Base-by-base conservation (phyloP, 2,113 vertebrate genomes). In the Anhinga rufa region DNA sequence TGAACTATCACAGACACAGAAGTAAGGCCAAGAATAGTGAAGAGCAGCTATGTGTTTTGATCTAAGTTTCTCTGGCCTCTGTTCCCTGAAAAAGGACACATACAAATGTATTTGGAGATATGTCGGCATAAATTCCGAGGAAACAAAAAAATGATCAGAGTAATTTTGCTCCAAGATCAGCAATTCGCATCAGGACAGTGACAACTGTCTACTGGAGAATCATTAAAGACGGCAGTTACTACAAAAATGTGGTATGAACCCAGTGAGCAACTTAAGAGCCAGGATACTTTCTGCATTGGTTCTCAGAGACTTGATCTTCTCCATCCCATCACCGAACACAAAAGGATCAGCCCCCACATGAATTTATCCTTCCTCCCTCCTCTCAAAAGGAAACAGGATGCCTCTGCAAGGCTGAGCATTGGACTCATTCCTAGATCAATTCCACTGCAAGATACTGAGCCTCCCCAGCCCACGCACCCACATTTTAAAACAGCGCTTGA, bases 391-490 rank as follows among this genome's bases (percentile, higher is more conserved):
- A 86, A 88, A 82, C 82, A 93, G 82, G 88, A 94, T 90, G 77
- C 82, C 72, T 91, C 86, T 82, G 90, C 75, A 90, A 85, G 62
- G 71, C 92, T 69, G n/a, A 94, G 90, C 70, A 48, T n/a, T 70
- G 95, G 88, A 71, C 38, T 83, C 91, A 72, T 82, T 96, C 86
- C 95, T 91, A 61, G 70, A 93, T 95, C 94, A 87, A 89, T 91
- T 89, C 79, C 54, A 77, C 66, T 51, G 68, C 68, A 88, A 82
- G 76, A 82, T 38, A 57, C 42, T 2, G 15, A 91, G 60, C 9
- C 69, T 90, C 76, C 38, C 68, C 88, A 60, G 64, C 88, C 90
- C 87, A 74, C 18, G 1, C 83, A 36, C 57, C 58, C 90, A 44
- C 42, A 14, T 80, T 64, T 80, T 22, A 58, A 52, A 89, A 34